Conservation (phyloP, 2,888 invertebrate species). For the Lymantria monacha region DNA sequence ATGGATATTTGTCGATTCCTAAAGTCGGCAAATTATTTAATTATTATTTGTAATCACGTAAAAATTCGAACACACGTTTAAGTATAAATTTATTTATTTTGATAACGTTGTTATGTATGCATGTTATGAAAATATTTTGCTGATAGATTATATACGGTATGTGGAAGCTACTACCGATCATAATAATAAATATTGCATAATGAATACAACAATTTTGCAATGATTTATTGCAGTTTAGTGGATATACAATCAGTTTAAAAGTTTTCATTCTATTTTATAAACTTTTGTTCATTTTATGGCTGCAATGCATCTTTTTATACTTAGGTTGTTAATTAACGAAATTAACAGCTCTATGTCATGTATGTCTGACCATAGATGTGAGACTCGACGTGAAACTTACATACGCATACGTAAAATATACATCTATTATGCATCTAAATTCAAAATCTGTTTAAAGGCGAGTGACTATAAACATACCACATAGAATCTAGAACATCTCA, state of each 20-base stretch:
- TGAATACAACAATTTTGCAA: conserved; percentile 47
- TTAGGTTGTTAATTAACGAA: not conserved
- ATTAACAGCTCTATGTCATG: not conserved
- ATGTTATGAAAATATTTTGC: conserved; percentile 62
- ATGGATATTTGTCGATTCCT: too few species aligned
- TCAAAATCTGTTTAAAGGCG: too few species aligned
- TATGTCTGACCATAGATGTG: too few species aligned
- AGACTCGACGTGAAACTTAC: too few species aligned
- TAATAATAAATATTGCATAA: conserved; percentile 62
- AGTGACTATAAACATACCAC: too few species aligned
- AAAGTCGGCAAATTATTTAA: not conserved
- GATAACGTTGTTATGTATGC: conserved; percentile 53
- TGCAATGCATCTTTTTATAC: not conserved
- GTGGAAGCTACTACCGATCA: conserved; percentile 62
- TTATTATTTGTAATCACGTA: not conserved
- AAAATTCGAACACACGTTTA: not conserved
- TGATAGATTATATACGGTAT: conserved; percentile 66
- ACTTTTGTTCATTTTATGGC: conserved; percentile 5
- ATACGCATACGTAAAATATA: too few species aligned
- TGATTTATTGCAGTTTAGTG: conserved; percentile 20
- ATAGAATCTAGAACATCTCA: too few species aligned
- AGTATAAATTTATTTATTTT: conserved; percentile 26
- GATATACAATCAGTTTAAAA: conserved; percentile 2
- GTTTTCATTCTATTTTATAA: not conserved
- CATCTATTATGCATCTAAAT: too few species aligned